phyloP scores from a whole-genome alignment of 2,113 vertebrate genomes.

The Lota lota region DNA sequence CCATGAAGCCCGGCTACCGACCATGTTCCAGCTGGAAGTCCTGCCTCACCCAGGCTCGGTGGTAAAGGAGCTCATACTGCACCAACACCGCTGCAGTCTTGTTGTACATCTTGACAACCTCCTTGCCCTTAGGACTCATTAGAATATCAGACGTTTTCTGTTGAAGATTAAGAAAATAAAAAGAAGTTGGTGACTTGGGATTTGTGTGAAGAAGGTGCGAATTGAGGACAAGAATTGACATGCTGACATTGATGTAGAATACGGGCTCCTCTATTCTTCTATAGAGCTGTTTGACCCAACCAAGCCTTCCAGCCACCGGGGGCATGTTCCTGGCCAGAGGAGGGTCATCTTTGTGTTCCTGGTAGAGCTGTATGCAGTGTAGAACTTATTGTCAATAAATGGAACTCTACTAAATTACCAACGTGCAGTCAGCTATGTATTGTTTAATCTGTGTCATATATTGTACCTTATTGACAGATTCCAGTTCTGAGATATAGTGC shows the following conservation, averaged over 20 bases:
- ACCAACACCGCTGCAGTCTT: conserved; percentile 73
- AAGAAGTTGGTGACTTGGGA: neutral
- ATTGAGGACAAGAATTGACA: neutral
- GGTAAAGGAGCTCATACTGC: conserved; percentile 75
- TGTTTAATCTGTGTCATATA: too few relatives aligned
- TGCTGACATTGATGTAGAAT: conserved; percentile 77
- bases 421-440: too few relatives aligned
- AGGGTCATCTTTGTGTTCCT: conserved; percentile 72
- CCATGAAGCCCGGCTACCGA: conserved; percentile 56
- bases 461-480: conserved; percentile 77
- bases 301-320: conserved; percentile 78
- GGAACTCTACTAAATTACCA: too few relatives aligned
- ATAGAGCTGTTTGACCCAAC: conserved; percentile 81
- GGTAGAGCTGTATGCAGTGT: conserved; percentile 73
- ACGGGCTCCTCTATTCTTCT: conserved; percentile 80
- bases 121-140: conserved; percentile 72
- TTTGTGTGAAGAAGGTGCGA: neutral
- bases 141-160: conserved; percentile 81
- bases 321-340: conserved; percentile 79
- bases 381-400: too few relatives aligned
- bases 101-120: conserved; percentile 77
- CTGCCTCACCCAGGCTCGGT: conserved; percentile 76
- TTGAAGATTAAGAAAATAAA: too few relatives aligned
- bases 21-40: conserved; percentile 70
- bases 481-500: conserved; percentile 74